These are phyloP conservation scores for Micromussa lordhowensis DNA, from an alignment of 92 coral and sea anemone genomes.

Conservation along the genomic window DNA sequence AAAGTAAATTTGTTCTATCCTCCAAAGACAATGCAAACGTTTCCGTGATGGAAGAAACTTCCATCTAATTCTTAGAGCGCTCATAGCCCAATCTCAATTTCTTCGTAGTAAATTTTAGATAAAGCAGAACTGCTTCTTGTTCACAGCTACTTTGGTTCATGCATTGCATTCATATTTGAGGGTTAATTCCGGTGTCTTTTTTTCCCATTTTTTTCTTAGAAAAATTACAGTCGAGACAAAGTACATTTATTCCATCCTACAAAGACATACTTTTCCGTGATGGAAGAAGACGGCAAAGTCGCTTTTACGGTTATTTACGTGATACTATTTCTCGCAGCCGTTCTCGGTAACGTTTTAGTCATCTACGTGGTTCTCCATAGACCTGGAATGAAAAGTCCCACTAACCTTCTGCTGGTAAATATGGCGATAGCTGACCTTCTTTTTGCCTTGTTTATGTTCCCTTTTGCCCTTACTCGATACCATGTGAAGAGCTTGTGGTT, in stretches of 20 bases:
- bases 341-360: conserved; percentile 5
- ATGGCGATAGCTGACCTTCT: conserved; percentile 71
- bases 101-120: no score
- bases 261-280: background rate
- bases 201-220: background rate
- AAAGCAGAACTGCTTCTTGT: no score
- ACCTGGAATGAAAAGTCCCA: conserved; percentile 13
- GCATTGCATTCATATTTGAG: background rate
- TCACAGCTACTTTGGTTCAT: no score
- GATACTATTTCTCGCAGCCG: background rate
- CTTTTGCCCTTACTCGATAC: background rate
- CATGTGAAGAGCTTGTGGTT: background rate
- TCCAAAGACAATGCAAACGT: no score
- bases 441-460: conserved; percentile 21
- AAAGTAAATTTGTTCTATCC: no score
- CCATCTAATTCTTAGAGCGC: no score
- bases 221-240: background rate
- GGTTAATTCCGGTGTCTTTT: background rate
- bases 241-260: background rate
- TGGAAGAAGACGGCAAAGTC: background rate
- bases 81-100: no score
- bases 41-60: no score
- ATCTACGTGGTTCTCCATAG: background rate
- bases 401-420: conserved; percentile 55
- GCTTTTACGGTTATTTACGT: background rate